A percentile compares a stretch with the other conserved stretches of the same genome.
Conservation (phyloP, 2,113 vertebrate genomes). For the Vulpes lagopus region DNA sequence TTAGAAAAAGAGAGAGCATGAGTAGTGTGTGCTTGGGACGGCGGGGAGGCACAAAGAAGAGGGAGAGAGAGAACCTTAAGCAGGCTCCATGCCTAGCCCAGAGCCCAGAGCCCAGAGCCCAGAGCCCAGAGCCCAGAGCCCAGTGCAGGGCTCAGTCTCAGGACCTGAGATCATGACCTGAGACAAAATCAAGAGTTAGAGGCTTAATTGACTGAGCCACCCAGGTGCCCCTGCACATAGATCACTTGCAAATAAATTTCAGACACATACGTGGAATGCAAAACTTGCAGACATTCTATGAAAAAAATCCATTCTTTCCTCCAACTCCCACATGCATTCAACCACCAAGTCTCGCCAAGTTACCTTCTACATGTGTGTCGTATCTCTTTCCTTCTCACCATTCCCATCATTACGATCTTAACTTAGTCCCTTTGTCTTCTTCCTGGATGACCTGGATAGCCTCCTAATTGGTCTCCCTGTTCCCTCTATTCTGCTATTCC, state of each 20-base stretch:
- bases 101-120: too few relatives aligned
- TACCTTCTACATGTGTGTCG: not conserved
- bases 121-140: too few relatives aligned
- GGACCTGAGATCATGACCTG: too few relatives aligned
- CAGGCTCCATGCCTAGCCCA: too few relatives aligned
- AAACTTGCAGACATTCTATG: not conserved
- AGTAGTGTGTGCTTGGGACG: too few relatives aligned
- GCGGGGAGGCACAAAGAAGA: too few relatives aligned
- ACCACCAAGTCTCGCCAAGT: not conserved
- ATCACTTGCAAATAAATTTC: not conserved
- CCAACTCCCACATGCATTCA: not conserved
- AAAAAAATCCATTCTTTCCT: not conserved
- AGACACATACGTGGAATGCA: not conserved
- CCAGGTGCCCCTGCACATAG: too few relatives aligned
- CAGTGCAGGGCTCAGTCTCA: too few relatives aligned
- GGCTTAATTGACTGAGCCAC: too few relatives aligned
- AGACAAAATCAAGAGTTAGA: too few relatives aligned
- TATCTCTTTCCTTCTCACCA: not conserved
- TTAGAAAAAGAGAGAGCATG: too few relatives aligned
- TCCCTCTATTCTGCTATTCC: not conserved
- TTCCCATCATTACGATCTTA: not conserved
- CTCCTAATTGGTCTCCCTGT: not conserved
- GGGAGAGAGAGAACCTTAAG: too few relatives aligned
- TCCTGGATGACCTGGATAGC: not conserved
- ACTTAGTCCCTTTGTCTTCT: not conserved